Percentiles rank a stretch among this genome's conserved stretches.
Evolutionary conservation across 2,888 invertebrate genomes (phyloP).

Genomic region (Keiferia lycopersicella): DNA sequence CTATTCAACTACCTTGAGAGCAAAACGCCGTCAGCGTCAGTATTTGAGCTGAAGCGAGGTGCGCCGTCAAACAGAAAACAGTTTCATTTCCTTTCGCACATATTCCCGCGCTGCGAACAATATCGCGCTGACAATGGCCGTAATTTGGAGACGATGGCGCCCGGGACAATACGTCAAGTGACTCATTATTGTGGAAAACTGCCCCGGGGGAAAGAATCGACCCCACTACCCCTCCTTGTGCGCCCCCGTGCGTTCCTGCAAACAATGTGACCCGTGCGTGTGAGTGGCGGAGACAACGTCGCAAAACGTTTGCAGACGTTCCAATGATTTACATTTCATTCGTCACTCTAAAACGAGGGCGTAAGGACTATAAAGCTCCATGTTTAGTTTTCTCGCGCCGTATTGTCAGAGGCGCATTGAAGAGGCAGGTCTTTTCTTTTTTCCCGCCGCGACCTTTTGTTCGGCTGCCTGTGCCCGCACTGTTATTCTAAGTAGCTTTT

Average conservation of each 20-base stretch:
- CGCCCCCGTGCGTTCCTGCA: conserved; percentile 43
- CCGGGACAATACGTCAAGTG: conserved; percentile 74
- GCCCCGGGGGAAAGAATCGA: conserved; percentile 65
- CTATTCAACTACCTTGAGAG: background rate
- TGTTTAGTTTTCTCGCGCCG: background rate
- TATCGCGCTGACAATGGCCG: conserved; percentile 74
- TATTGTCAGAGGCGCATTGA: conserved; percentile 2
- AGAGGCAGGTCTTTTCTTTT: conserved; percentile 28
- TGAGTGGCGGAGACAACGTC: conserved; percentile 39
- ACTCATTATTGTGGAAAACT: conserved; percentile 74
- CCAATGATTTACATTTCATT: background rate
- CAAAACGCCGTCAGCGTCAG: background rate
- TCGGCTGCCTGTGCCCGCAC: conserved; percentile 34
- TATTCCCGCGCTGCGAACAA: conserved; percentile 73
- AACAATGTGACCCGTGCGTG: conserved; percentile 60
- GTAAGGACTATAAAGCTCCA: background rate
- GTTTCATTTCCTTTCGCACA: conserved; percentile 77
- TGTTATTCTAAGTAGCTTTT: conserved; percentile 42
- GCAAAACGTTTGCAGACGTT: background rate
- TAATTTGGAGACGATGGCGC: conserved; percentile 72
- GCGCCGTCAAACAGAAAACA: conserved; percentile 55
- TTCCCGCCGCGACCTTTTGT: conserved; percentile 43
- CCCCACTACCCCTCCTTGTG: conserved; percentile 53
- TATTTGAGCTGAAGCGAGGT: conserved; percentile 8
- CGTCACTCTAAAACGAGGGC: conserved; percentile 1